These are phyloP conservation scores for Temnothorax ravouxi DNA, from an alignment of 2,888 invertebrate genomes.

Conservation along the genomic window DNA sequence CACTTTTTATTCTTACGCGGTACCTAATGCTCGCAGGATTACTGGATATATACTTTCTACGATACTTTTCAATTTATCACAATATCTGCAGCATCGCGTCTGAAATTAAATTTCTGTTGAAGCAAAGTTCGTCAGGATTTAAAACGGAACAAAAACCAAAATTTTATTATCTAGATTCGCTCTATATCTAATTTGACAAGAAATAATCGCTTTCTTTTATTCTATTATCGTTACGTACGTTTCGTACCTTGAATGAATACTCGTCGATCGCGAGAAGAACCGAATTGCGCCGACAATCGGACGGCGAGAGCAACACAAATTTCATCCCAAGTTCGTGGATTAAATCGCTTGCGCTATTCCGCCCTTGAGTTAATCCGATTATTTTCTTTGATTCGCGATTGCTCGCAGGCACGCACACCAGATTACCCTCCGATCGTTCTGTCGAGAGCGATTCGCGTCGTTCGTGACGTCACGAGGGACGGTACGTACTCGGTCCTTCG, in stretches of 20 bases:
- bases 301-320: conserved; percentile 18
- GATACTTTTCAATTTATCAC: conserved; percentile 9
- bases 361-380: conserved; percentile 72
- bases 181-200: background rate
- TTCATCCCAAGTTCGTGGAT: conserved; percentile 45
- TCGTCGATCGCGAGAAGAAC: conserved; percentile 11
- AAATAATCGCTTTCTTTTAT: conserved; percentile 6
- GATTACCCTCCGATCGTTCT: conserved; percentile 56
- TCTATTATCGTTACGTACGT: background rate
- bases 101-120: background rate
- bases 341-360: conserved; percentile 50
- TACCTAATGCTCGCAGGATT: background rate
- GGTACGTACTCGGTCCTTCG: conserved; percentile 27
- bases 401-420: conserved; percentile 69
- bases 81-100: background rate
- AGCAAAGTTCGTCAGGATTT: background rate
- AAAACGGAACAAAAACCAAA: background rate
- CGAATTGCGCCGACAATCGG: conserved; percentile 20
- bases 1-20: background rate
- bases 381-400: conserved; percentile 77
- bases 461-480: conserved; percentile 63
- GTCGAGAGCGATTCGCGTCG: conserved; percentile 54
- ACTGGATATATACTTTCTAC: background rate
- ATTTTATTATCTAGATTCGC: background rate
- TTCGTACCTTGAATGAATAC: background rate